phyloP scores from a whole-genome alignment of 2,888 invertebrate species.

The Minunthozetes semirufus region DNA sequence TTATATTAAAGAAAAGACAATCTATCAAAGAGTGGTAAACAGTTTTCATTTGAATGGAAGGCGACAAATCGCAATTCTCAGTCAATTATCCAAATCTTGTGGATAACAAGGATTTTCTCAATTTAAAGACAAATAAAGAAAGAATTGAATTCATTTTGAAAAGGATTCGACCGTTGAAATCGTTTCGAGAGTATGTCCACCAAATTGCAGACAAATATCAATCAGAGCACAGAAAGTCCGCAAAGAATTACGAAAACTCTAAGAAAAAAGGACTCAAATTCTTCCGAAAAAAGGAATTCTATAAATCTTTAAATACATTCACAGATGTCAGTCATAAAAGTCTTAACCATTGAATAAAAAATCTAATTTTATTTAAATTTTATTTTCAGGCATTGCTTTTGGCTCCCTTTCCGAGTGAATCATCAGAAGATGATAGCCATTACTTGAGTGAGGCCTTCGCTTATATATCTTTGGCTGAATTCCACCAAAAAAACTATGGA shows the following conservation, averaged over 20 bases:
- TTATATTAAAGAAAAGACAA: too few species aligned
- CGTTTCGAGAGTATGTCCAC: not conserved
- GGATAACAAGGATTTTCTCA: not conserved
- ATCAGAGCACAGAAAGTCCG: not conserved
- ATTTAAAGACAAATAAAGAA: not conserved
- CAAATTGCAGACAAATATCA: not conserved
- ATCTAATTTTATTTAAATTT: not conserved
- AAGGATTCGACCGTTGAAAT: not conserved
- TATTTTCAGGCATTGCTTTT: not conserved
- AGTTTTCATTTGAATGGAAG: too few species aligned
- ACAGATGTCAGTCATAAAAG: not conserved
- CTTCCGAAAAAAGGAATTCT: not conserved
- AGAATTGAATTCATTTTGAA: not conserved
- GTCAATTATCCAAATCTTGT: too few species aligned
- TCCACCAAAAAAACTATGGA: not conserved
- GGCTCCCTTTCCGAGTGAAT: conserved; percentile 1
- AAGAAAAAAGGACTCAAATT: not conserved
- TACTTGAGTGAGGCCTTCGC: not conserved
- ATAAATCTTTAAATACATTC: not conserved
- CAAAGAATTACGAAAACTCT: not conserved
- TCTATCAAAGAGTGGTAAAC: too few species aligned
- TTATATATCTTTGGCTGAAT: not conserved
- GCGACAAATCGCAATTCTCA: too few species aligned
- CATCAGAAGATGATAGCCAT: not conserved
- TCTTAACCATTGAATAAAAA: not conserved